Evolutionary conservation across 2,113 vertebrate genomes (phyloP).

Genomic region (Carollia perspicillata): DNA sequence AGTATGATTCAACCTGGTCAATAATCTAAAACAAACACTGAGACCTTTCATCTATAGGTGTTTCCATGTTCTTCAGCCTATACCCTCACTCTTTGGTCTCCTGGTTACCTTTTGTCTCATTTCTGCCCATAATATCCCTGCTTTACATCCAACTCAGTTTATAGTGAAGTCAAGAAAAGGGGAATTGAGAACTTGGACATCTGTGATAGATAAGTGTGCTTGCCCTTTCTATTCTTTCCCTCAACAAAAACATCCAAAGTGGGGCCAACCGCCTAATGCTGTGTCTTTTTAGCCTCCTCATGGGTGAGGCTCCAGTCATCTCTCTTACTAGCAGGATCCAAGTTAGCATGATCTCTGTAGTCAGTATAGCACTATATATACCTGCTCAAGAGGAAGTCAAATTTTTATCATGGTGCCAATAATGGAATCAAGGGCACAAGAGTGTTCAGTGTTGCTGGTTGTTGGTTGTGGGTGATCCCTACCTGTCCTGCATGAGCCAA

Average conservation of each 20-base stretch:
- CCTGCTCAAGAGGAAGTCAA: not conserved
- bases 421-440: not conserved
- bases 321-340: slow-evolving; percentile 18
- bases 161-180: not conserved
- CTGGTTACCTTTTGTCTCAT: not conserved
- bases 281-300: not conserved
- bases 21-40: not conserved
- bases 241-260: not conserved
- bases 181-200: not conserved
- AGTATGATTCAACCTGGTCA: not conserved
- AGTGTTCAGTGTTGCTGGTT: slow-evolving; percentile 18
- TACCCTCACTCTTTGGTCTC: not conserved
- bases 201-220: not conserved
- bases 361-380: not conserved
- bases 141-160: not conserved
- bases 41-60: not conserved
- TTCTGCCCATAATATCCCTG: not conserved
- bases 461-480: not conserved
- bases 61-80: not conserved
- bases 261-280: not conserved
- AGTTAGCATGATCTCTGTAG: not conserved
- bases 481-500: not conserved
- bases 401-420: not conserved
- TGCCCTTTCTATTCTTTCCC: slow-evolving; percentile 15
- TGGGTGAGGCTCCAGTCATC: not conserved